Conservation (phyloP, 2,888 invertebrate species). For the Arctia plantaginis region DNA sequence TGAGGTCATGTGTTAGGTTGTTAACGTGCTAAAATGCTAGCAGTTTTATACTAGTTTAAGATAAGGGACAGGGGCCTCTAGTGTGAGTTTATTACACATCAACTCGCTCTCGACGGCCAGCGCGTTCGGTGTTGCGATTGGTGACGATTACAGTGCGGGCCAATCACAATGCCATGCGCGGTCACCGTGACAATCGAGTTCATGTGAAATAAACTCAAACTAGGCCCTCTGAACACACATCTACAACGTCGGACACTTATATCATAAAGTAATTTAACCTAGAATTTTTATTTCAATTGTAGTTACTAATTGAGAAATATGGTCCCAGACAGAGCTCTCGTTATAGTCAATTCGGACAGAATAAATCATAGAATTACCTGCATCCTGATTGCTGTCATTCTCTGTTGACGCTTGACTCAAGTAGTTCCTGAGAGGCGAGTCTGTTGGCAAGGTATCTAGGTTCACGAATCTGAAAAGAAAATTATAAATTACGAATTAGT, state of each 20-base stretch:
- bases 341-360: neutral
- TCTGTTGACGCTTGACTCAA: constrained; percentile 57
- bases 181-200: too few relatives aligned
- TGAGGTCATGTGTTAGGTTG: too few relatives aligned
- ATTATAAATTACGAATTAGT: neutral
- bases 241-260: neutral
- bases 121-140: too few relatives aligned
- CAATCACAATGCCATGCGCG: too few relatives aligned
- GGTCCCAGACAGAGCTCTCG: neutral
- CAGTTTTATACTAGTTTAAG: too few relatives aligned
- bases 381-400: constrained; percentile 58
- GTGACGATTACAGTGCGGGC: too few relatives aligned
- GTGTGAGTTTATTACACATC: too few relatives aligned
- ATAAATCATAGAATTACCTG: constrained; percentile 57
- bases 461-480: constrained; percentile 75
- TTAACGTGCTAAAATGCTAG: too few relatives aligned
- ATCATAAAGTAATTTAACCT: neutral
- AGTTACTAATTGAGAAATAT: neutral
- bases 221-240: too few relatives aligned
- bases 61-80: too few relatives aligned
- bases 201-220: too few relatives aligned
- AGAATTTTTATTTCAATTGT: neutral
- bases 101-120: too few relatives aligned
- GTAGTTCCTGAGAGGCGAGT: constrained; percentile 73
- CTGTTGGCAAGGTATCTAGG: constrained; percentile 68